A percentile compares a stretch with the other conserved stretches of the same genome.
phyloP scores from a whole-genome alignment of 2,113 vertebrate species.

The Mola mola region DNA sequence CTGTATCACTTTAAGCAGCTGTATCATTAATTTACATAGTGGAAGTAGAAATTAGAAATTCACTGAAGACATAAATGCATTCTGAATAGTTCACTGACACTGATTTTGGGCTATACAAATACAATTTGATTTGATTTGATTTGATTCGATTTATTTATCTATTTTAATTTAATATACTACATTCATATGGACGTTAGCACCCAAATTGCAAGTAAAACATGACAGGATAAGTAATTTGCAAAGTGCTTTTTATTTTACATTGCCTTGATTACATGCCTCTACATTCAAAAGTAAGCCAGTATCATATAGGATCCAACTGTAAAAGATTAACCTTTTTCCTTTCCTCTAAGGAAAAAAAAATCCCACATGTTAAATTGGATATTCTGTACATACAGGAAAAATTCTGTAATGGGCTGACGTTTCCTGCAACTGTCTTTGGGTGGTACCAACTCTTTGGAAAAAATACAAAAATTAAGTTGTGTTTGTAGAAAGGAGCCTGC shows the following conservation, averaged over 20 bases:
- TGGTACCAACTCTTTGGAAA: conserved; percentile 78
- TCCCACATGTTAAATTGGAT: conserved; percentile 75
- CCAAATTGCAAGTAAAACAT: conserved; percentile 77
- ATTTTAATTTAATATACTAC: conserved; percentile 70
- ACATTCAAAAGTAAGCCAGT: conserved; percentile 85
- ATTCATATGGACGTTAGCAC: conserved; percentile 55
- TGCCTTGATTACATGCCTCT: conserved; percentile 86
- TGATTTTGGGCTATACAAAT: too few relatives aligned
- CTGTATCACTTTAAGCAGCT: neutral
- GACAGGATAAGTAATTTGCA: conserved; percentile 80
- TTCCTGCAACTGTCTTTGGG: conserved; percentile 81
- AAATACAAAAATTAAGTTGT: conserved; percentile 79
- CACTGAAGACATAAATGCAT: conserved; percentile 65
- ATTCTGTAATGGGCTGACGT: conserved; percentile 76
- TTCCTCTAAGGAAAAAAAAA: conserved; percentile 68
- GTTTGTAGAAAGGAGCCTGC: conserved; percentile 77
- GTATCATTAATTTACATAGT: neutral
- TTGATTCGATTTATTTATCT: conserved; percentile 78
- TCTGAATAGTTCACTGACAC: conserved; percentile 63
- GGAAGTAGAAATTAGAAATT: conserved; percentile 17
- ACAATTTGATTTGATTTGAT: too few relatives aligned
- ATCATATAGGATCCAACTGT: conserved; percentile 80
- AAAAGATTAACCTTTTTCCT: conserved; percentile 70
- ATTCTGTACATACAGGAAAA: conserved; percentile 82
- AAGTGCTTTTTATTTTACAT: conserved; percentile 85